Base-by-base conservation (phyloP, 2,797 vertebrate species). In the Xenops minutus region DNA sequence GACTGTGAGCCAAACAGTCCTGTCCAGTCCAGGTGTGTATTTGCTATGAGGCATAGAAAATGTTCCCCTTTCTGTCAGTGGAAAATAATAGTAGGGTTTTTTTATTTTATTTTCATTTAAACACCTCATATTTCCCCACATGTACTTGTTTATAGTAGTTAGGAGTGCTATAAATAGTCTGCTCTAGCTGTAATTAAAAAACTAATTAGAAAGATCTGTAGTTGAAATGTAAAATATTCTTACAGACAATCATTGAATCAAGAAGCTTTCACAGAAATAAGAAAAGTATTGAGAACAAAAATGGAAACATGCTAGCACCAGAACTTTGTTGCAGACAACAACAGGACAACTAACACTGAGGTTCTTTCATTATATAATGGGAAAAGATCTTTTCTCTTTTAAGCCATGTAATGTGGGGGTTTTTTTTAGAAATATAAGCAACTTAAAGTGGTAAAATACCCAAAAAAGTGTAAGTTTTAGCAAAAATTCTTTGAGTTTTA, bases 331-430 rank as follows among this genome's bases (percentile, higher is more conserved):
- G 32, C 69, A 88, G 58, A 36, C 37, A 86, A 20, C 46, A 66
- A 46, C 24, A 79, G n/a, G 27, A 34, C 7, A 55, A 55, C 16
- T 63, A 16, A 48, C 3, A 59, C 24, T 56, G 56, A 58, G 4
- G 15, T 27, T 72, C 23, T 66, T 83, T 83, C 30, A 32, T 41
- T 41, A 36, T 26, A 43, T 22, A 44, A 77, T 18, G 12, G 14
- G 12, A 67, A 80, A 59, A 59, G 0, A 15, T 20, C 22, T n/a
- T 32, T 34, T 83, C 39, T 22, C n/a, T 22, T 54, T 72, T 37
- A 72, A 61, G 17, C 12, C 22, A 30, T 4, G 2, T 34, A 37
- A 34, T 29, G 5, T 22, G 8, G 17, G 26, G 0, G 0, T 0
- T 10, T 37, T 9, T n/a, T 66, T 85, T 43, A 54, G 24, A 82